Conservation (phyloP, 2,888 invertebrate genomes). For the Lasioglossum malachurum region DNA sequence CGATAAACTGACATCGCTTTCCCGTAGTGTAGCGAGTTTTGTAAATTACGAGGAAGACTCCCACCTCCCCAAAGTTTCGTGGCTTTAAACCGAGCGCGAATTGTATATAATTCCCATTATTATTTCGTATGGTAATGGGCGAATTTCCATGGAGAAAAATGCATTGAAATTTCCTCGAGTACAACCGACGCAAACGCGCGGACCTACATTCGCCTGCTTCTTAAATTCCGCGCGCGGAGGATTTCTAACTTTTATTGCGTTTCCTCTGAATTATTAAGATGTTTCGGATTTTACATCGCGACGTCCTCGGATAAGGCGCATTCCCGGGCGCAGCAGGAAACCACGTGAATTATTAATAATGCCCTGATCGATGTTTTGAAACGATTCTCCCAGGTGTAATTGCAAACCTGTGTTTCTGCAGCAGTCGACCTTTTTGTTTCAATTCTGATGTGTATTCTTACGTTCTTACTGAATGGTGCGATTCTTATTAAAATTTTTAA, state of each 20-base stretch:
- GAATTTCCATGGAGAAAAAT: slow-evolving; percentile 10
- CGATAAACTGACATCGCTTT: neutral
- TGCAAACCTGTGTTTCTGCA: neutral
- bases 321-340: neutral
- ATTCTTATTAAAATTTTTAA: too few species aligned
- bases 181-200: neutral
- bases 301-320: neutral
- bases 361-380: neutral
- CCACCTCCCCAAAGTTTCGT: neutral
- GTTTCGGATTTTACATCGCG: neutral
- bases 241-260: slow-evolving; percentile 24
- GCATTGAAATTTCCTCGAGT: neutral
- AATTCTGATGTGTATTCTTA: neutral
- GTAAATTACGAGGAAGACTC: neutral
- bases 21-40: neutral
- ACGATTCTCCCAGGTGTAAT: neutral
- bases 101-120: neutral
- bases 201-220: neutral
- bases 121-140: slow-evolving; percentile 1
- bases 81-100: neutral
- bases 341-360: neutral
- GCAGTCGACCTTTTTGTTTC: neutral
- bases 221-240: neutral
- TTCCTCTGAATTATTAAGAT: slow-evolving; percentile 22
- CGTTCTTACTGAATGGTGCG: neutral